Evolutionary conservation across 2,113 vertebrate genomes (phyloP), one percentile per base, ranked within the genome.

Genomic region (Castor canadensis): DNA sequence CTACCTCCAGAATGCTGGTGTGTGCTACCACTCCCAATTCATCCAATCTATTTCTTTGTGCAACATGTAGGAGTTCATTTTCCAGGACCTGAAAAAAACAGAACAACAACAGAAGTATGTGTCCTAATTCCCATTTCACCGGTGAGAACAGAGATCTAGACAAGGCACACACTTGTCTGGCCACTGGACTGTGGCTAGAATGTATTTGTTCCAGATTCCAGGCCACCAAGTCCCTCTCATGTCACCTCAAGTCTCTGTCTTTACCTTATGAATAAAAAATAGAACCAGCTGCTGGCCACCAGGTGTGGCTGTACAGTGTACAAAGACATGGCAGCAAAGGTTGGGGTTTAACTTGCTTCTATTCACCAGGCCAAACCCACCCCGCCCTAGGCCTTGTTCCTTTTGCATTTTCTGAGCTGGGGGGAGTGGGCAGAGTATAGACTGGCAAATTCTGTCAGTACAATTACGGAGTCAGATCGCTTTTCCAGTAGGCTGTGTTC

Each of bases 341-440:
- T 15, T 32, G 26, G 11, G 5, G 40, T 45, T 45, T 71, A 30
- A 67, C 22, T 75, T 10, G 2, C 12, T 49, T 52, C 22, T 49
- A 62, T 32, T 69, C 64, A 17, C 28, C 64, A 62, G 49, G n/a
- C 62, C 82, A n/a, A 56, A 43, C 12, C n/a, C n/a, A 43, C 4
- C 28, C 35, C 79, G 60, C 30, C 66, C 58, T 40, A 32, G 5
- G 17, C 8, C 43, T 47, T 62, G 40, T 71, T 11, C 60, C 9
- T 54, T 81, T 60, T 20, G 20, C 32, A 26, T 40, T 64, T 62
- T 54, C 38, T 49, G 32, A 35, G 35, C 79, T 35, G 38, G 15
- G 38, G 2, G 16, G 11, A 1, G 2, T 3, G n/a, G n/a, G n/a
- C n/a, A 40, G 5, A 11, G 2, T 9, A 28, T 47, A 87, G 54